Percentiles rank a stretch among this genome's conserved stretches.
Evolutionary conservation across 1,140 invertebrate genomes (phyloP).

Genomic region (Copidosoma floridanum): DNA sequence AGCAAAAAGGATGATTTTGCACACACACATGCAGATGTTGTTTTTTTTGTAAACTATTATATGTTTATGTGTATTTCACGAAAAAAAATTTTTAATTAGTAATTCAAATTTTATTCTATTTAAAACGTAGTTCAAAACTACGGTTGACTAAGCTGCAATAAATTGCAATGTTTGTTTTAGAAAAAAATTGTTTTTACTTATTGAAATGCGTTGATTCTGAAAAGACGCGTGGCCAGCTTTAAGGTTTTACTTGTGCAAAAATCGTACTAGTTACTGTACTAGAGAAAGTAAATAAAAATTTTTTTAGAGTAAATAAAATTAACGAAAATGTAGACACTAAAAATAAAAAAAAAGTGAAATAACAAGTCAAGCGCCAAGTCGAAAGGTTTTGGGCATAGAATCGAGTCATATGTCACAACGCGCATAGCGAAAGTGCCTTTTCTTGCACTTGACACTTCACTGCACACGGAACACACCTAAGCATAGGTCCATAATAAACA

Average conservation of each 20-base stretch:
- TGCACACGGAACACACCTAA: constrained; percentile 39
- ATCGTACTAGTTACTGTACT: constrained; percentile 13
- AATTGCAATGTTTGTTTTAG: constrained; percentile 15
- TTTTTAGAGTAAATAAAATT: too few relatives aligned
- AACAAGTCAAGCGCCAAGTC: constrained; percentile 21
- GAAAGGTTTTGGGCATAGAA: constrained; percentile 32
- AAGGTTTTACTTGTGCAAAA: constrained; percentile 22
- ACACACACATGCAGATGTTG: too few relatives aligned
- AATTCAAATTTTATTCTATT: constrained; percentile 15
- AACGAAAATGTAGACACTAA: neutral
- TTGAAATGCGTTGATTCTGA: too few relatives aligned
- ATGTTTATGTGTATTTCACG: neutral
- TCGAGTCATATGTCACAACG: constrained; percentile 27
- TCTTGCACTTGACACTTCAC: constrained; percentile 54
- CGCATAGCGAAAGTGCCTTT: constrained; percentile 56
- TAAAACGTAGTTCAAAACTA: neutral
- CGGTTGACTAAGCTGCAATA: constrained; percentile 17
- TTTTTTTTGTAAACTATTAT: neutral
- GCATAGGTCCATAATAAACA: constrained; percentile 20
- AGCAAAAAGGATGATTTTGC: too few relatives aligned
- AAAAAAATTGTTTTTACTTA: too few relatives aligned
- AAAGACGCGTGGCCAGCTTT: neutral
- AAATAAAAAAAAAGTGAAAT: constrained; percentile 12
- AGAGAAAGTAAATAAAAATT: neutral
- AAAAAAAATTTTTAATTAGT: constrained; percentile 11